phyloP scores from a whole-genome alignment of 2,888 invertebrate species.

The Thymelicus lineola region DNA sequence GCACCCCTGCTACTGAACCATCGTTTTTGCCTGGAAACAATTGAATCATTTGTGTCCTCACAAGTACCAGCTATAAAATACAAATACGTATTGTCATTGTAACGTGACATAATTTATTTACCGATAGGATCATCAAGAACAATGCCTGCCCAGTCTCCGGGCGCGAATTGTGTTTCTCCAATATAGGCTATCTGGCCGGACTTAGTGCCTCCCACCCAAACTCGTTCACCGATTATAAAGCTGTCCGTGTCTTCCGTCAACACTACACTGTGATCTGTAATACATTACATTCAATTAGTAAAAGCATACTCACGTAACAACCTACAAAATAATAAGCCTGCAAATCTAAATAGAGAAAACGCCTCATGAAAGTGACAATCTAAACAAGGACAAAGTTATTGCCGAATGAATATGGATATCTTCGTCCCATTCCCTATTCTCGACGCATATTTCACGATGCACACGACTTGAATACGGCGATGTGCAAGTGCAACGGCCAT shows the following conservation, averaged over 20 bases:
- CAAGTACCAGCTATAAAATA: slow-evolving; percentile 3
- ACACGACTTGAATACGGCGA: slow-evolving; percentile 72
- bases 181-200: slow-evolving; percentile 97
- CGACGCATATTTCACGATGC: slow-evolving; percentile 59
- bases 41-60: slow-evolving; percentile 8
- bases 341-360: slow-evolving; percentile 36
- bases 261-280: slow-evolving; percentile 92
- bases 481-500: slow-evolving; percentile 74
- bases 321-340: slow-evolving; percentile 53
- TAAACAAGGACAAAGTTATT: slow-evolving; percentile 56
- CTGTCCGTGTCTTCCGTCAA: slow-evolving; percentile 96
- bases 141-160: slow-evolving; percentile 99
- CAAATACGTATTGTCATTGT: slow-evolving; percentile 11
- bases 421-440: slow-evolving; percentile 61
- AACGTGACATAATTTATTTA: slow-evolving; percentile 64
- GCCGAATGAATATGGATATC: slow-evolving; percentile 64
- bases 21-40: slow-evolving; percentile 94
- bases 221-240: slow-evolving; percentile 97
- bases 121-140: slow-evolving; percentile 98
- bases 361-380: slow-evolving; percentile 47
- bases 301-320: slow-evolving; percentile 34
- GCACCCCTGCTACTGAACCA: slow-evolving; percentile 95
- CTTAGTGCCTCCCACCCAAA: slow-evolving; percentile 97
- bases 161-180: slow-evolving; percentile 98
- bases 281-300: slow-evolving; percentile 36